Evolutionary conservation across 2,888 invertebrate genomes (phyloP), one percentile per base, ranked within the genome.

Genomic region (Notodonta dromedarius): DNA sequence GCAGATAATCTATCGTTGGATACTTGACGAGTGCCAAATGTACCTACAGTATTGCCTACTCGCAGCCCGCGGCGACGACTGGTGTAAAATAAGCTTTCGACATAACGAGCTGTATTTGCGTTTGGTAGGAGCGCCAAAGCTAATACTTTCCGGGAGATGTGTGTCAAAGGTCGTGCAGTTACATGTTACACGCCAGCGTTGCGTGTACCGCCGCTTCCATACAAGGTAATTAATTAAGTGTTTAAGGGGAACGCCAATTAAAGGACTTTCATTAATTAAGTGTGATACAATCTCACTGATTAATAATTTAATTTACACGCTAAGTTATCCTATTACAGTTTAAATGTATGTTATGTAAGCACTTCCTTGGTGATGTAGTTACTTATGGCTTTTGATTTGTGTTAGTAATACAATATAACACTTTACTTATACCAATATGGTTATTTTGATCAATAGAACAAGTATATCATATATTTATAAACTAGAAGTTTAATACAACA

Each of bases 191-290:
- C 83, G 86, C 84, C 79, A 84, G 77, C 77, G 80, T 80, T 76
- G 77, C 83, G 76, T 85, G 83, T 83, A 78, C 77, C 77, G 75
- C 72, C 69, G 76, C 76, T 74, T 77, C 78, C 69, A 80, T 82
- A 84, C 85, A 78, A 84, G 82, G 85, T 85, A 87, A 87, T 88
- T 87, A 88, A 85, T 87, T 83, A 73, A 82, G 76, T 82, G 76
- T 79, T 83, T 81, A 83, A 77, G 78, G 80, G 73, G 75, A 82
- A 81, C 75, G 76, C 84, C 83, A 84, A 85, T 86, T 86, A 84
- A 82, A 82, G 84, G 73, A 78, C 80, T 83, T 82, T 84, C 80
- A 83, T 85, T 84, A 83, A 83, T 86, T 84, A 81, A 79, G 73
- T 64, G 59, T 74, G 84, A 84, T 85, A 77, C 65, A 67, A 84